Base-by-base conservation (phyloP, 1,140 invertebrate genomes). In the Apocrypta bakeri region DNA sequence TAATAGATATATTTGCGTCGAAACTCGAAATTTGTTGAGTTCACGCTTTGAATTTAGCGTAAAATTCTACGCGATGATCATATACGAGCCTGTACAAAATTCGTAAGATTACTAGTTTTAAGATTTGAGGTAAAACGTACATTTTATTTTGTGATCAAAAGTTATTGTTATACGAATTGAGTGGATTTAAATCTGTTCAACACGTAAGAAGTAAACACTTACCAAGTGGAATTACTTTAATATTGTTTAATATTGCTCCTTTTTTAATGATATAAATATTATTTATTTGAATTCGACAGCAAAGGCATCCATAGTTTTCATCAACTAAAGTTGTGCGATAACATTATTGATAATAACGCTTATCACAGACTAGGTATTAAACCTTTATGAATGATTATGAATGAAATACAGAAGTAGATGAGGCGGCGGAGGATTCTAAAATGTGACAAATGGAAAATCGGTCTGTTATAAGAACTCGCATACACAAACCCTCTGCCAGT, bases 311-410 rank as follows among this genome's bases (percentile, higher is more conserved):
- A 37, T 82, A 71, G 74, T 42, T 82, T 71, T 61, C 48, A 78
- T 27, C 24, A n/a, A 61, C 12, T 56, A 37, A 69, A 27, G 27
- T 76, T 69, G 48, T 74, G 69, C 76, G 68, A 79, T 82, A 66
- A 79, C 24, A 79, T 74, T 72, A 82, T 78, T 24, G 68, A 40
- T 83, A 79, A 73, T 78, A 74, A 74, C 31, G 69, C 68, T 83
- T 78, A 83, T 83, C 56, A 79, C 75, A 79, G 69, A 79, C 66
- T 79, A 83, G 37, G 69, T 79, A 74, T 71, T 74, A 82, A 78
- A 66, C 48, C 69, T 78, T 24, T n/a, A 29, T 48, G 73, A 83
- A 66, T n/a, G 37, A 68, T 17, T 77, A n/a, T 27, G 64, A 37
- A 37, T 71, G 64, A n/a, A n/a, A 68, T 27, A n/a, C 61, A 68